A percentile compares a stretch with the other conserved stretches of the same genome.
These are phyloP conservation scores for Macrosteles quadrilineatus DNA, from an alignment of 1,140 invertebrate species.

Conservation along the genomic window DNA sequence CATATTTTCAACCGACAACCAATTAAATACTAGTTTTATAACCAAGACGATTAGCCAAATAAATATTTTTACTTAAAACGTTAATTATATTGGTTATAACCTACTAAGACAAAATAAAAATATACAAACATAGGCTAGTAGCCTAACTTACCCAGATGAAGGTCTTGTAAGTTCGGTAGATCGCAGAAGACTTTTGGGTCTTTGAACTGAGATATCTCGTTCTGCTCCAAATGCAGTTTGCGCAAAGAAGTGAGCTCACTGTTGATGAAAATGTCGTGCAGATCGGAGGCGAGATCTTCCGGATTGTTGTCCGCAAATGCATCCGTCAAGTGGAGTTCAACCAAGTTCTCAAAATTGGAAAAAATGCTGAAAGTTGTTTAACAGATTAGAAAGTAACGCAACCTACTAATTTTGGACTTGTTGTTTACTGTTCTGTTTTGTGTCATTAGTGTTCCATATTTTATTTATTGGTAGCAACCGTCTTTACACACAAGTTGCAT, in stretches of 20 bases:
- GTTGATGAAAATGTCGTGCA: slow-evolving; percentile 73
- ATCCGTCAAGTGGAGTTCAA: slow-evolving; percentile 72
- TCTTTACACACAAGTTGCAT: too few species aligned
- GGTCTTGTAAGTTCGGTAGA: slow-evolving; percentile 63
- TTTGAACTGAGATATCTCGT: slow-evolving; percentile 69
- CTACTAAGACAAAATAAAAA: too few species aligned
- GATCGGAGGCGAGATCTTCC: slow-evolving; percentile 60
- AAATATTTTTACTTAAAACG: too few species aligned
- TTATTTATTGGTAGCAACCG: too few species aligned
- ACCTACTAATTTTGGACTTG: too few species aligned
- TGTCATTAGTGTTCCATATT: too few species aligned
- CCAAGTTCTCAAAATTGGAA: slow-evolving; percentile 73
- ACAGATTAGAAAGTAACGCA: not conserved
- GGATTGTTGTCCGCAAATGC: slow-evolving; percentile 71
- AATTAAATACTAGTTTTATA: too few species aligned
- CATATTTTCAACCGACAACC: too few species aligned
- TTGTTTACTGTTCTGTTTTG: too few species aligned
- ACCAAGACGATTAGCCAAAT: too few species aligned
- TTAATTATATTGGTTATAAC: too few species aligned
- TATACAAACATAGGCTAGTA: too few species aligned
- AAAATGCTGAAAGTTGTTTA: slow-evolving; percentile 58
- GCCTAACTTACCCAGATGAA: slow-evolving; percentile 71
- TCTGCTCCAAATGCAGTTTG: slow-evolving; percentile 77
- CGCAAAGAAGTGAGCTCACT: slow-evolving; percentile 66
- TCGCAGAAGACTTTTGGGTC: slow-evolving; percentile 71